Evolutionary conservation across 1,140 invertebrate genomes (phyloP).

Genomic region (Steinernema feltiae): DNA sequence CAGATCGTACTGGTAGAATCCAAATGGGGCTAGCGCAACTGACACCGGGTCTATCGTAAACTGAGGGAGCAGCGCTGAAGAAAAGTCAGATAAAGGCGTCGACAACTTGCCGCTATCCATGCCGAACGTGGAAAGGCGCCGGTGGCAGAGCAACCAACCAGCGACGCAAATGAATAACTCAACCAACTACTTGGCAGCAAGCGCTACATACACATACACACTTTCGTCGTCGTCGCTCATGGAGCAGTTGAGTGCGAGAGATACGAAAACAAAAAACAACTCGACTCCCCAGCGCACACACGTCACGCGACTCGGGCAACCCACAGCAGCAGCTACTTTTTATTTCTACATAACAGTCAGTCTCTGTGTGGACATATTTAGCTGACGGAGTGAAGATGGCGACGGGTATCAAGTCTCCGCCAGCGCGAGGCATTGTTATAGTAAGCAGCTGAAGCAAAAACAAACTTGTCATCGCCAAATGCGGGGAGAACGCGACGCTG

Average conservation of each 20-base stretch:
- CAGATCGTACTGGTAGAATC: not conserved
- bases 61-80: not conserved
- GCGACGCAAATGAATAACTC: not conserved
- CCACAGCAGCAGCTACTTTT: conserved; percentile 9
- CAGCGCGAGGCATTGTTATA: too few relatives aligned
- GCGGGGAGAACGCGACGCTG: too few relatives aligned
- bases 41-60: conserved; percentile 4
- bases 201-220: conserved; percentile 9
- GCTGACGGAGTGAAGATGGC: too few relatives aligned
- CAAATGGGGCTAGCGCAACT: not conserved
- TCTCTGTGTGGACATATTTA: too few relatives aligned
- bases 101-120: conserved; percentile 4
- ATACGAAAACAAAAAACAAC: conserved; percentile 11
- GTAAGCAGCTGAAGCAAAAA: too few relatives aligned
- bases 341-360: not conserved
- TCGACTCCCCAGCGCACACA: not conserved
- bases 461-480: too few relatives aligned
- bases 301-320: conserved; percentile 5
- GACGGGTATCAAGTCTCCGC: too few relatives aligned
- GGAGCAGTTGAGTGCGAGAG: not conserved
- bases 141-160: not conserved
- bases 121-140: not conserved
- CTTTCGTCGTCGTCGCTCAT: conserved; percentile 6
- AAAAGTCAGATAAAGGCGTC: not conserved
- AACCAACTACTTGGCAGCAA: not conserved